Conservation (phyloP, 2,113 vertebrate species). For the Colius striatus region DNA sequence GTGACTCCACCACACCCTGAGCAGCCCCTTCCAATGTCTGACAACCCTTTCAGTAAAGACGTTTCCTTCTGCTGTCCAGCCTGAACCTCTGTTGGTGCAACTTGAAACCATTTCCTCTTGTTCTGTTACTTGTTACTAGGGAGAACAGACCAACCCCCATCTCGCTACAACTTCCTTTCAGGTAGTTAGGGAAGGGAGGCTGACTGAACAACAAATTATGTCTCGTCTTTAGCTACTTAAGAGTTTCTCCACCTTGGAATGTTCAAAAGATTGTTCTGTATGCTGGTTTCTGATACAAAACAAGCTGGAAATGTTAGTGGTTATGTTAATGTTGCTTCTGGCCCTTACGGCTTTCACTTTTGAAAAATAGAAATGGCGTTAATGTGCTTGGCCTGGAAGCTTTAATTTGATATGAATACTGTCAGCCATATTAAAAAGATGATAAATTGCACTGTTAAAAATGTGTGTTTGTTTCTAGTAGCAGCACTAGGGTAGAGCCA, state of each 20-base stretch:
- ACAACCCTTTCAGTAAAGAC: too few relatives aligned
- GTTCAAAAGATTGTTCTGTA: background rate
- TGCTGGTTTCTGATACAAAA: background rate
- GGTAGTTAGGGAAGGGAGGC: background rate
- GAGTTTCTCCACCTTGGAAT: background rate
- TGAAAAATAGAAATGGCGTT: background rate
- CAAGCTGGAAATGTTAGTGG: constrained; percentile 36
- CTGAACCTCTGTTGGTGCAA: too few relatives aligned
- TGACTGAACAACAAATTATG: background rate
- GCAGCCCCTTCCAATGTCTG: too few relatives aligned
- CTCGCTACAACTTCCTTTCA: too few relatives aligned
- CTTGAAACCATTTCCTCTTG: too few relatives aligned
- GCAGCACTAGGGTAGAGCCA: background rate
- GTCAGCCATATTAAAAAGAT: background rate
- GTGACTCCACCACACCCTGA: too few relatives aligned
- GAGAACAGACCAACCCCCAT: too few relatives aligned
- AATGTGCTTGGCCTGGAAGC: background rate
- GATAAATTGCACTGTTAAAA: background rate
- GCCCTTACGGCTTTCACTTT: background rate
- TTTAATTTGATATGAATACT: background rate
- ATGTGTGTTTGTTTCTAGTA: background rate
- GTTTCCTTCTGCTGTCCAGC: too few relatives aligned
- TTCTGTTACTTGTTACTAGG: too few relatives aligned
- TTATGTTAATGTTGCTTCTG: constrained; percentile 28
- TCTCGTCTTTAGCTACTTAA: background rate